Conservation (phyloP, 2,113 vertebrate species). For the Diadophis punctatus region DNA sequence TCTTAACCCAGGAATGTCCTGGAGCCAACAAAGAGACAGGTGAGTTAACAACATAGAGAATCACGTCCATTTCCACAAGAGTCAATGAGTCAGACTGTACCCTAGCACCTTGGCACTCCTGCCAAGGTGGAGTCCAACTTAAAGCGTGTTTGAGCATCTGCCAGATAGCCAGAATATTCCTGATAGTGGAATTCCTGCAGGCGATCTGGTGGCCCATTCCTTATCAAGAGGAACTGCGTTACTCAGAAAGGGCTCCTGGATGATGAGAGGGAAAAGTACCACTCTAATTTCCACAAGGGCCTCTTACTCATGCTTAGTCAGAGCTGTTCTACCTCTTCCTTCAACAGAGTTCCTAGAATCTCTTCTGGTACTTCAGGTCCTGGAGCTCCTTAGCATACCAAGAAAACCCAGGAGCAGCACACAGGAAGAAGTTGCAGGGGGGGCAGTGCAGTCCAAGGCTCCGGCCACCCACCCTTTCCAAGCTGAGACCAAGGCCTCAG, state of each 20-base stretch:
- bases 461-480: too few species aligned
- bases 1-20: not conserved
- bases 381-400: not conserved
- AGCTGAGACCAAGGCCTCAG: not conserved
- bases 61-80: not conserved
- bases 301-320: not conserved
- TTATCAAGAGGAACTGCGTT: not conserved
- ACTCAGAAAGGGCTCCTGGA: not conserved
- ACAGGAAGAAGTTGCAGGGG: not conserved
- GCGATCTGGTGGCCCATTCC: not conserved
- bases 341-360: not conserved
- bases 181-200: not conserved
- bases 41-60: not conserved
- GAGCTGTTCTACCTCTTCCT: not conserved
- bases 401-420: not conserved
- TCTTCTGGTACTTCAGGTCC: not conserved
- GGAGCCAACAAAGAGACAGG: not conserved
- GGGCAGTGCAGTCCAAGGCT: not conserved
- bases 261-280: not conserved
- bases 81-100: not conserved
- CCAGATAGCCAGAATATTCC: not conserved
- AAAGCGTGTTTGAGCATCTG: not conserved
- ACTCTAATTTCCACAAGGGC: not conserved
- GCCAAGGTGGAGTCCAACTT: too few species aligned
- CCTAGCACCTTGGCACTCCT: not conserved